Conservation (phyloP, 2,888 invertebrate species). For the Drosophila siamana region DNA sequence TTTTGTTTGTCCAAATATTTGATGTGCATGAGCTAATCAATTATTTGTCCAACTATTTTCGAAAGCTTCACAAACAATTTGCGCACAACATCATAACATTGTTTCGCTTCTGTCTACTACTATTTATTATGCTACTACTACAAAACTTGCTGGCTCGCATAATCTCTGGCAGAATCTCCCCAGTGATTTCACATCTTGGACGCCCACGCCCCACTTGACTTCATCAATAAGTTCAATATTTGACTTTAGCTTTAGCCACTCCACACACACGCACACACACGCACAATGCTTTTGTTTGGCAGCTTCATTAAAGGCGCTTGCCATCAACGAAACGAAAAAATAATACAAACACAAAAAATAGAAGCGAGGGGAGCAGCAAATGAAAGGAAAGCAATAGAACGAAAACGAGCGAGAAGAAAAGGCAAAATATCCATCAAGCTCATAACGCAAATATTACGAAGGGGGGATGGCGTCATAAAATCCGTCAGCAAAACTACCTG, state of each 20-base stretch:
- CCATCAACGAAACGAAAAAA: constrained; percentile 32
- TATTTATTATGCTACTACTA: not conserved
- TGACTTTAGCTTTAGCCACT: constrained; percentile 59
- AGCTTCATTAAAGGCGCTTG: constrained; percentile 74
- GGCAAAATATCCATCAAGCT: constrained; percentile 36
- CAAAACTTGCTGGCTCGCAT: not conserved
- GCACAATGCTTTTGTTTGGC: constrained; percentile 55
- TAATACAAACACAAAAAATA: not conserved
- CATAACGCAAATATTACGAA: constrained; percentile 67
- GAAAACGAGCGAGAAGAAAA: not conserved
- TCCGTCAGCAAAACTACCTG: constrained; percentile 26
- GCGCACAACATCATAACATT: not conserved
- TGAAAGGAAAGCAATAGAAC: not conserved
- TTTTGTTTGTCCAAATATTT: not conserved
- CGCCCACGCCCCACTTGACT: constrained; percentile 10
- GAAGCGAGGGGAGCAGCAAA: constrained; percentile 7
- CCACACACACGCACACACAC: constrained; percentile 40
- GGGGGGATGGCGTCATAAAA: constrained; percentile 67
- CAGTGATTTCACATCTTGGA: not conserved
- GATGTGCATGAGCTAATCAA: not conserved
- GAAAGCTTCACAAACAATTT: not conserved
- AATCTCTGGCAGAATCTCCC: constrained; percentile 4
- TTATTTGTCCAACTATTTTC: not conserved
- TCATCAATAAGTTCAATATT: constrained; percentile 77
- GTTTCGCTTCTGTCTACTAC: constrained; percentile 3